These are phyloP conservation scores for Arbacia lixula DNA, from an alignment of 53 echinoderm and acorn worm genomes.

Conservation along the genomic window DNA sequence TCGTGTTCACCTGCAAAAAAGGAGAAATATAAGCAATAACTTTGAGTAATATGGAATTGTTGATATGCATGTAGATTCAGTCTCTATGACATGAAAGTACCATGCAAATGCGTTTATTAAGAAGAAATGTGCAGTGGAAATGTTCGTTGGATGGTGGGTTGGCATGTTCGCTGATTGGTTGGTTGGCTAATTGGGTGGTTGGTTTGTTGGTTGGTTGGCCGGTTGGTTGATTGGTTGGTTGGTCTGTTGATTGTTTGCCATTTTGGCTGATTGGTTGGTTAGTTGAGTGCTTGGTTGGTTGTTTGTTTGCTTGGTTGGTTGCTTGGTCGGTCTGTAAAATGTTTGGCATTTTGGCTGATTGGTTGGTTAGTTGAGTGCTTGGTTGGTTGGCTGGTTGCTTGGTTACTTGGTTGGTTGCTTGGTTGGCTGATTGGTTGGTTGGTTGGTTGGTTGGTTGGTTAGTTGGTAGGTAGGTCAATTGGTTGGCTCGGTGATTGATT, in stretches of 20 bases:
- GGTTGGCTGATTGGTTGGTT: too few relatives aligned
- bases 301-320: background rate
- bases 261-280: too few relatives aligned
- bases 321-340: background rate
- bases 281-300: too few relatives aligned
- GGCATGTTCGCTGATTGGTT: too few relatives aligned
- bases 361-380: too few relatives aligned
- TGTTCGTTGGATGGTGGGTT: background rate
- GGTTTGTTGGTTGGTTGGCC: too few relatives aligned
- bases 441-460: too few relatives aligned
- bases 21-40: too few relatives aligned
- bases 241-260: too few relatives aligned
- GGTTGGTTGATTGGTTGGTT: too few relatives aligned
- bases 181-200: background rate
- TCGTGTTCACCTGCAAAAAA: slow-evolving; percentile 1
- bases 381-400: background rate
- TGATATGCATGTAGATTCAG: background rate
- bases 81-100: background rate
- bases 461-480: background rate
- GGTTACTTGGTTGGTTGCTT: background rate
- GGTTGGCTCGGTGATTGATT: background rate
- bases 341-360: background rate
- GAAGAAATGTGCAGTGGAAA: too few relatives aligned
- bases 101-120: background rate
- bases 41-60: too few relatives aligned